A percentile compares a stretch with the other conserved stretches of the same genome.
Conservation (phyloP, 2,888 invertebrate genomes). For the Drosophila rellima region DNA sequence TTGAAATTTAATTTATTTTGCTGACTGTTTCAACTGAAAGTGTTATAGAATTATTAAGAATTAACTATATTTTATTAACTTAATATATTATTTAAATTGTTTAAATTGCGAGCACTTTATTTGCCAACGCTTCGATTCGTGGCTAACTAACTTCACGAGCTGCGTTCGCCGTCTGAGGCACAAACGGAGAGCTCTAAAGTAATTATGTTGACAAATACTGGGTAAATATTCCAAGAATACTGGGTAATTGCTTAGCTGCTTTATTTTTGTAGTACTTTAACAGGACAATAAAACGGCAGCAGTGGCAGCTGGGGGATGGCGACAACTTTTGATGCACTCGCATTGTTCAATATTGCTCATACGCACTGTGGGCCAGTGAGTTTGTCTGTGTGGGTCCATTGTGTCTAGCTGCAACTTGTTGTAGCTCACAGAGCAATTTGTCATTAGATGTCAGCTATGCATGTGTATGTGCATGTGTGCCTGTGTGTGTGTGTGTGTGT, state of each 20-base stretch:
- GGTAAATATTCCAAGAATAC: conserved; percentile 35
- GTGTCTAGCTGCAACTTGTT: conserved; percentile 63
- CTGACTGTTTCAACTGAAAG: conserved; percentile 33
- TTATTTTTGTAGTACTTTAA: conserved; percentile 3
- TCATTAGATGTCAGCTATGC: conserved; percentile 31
- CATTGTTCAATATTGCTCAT: conserved; percentile 42
- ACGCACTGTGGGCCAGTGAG: conserved; percentile 34
- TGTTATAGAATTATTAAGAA: conserved; percentile 2
- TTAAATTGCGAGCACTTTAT: conserved; percentile 2
- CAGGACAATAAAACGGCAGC: conserved; percentile 28
- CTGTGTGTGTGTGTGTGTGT: conserved; percentile 31
- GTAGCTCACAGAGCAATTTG: conserved; percentile 62
- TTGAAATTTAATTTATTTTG: conserved; percentile 13
- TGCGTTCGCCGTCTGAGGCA: conserved; percentile 57
- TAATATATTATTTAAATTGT: neutral
- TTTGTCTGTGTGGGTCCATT: conserved; percentile 33
- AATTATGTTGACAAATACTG: conserved; percentile 71
- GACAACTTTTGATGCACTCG: conserved; percentile 41
- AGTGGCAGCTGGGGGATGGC: conserved; percentile 3
- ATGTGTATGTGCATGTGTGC: conserved; percentile 4
- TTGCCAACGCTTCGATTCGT: conserved; percentile 1
- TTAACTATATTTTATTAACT: neutral
- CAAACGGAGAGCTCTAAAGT: conserved; percentile 43
- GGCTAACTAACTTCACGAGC: conserved; percentile 56
- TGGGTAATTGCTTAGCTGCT: conserved; percentile 36